phyloP scores from a whole-genome alignment of 2,888 invertebrate genomes.

The Mesoligia furuncula region DNA sequence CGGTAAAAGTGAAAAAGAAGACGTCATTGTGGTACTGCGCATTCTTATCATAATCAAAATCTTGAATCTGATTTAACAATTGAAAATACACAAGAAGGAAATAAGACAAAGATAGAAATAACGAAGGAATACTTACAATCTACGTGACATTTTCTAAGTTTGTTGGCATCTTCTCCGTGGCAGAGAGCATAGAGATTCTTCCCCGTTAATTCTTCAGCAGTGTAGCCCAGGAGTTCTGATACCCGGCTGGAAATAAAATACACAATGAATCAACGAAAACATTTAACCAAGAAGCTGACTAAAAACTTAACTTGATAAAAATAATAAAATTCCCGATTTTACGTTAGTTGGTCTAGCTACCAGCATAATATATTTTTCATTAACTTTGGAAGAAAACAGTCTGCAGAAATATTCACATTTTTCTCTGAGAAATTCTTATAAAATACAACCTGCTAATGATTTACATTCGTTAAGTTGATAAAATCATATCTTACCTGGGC shows the following conservation, averaged over 20 bases:
- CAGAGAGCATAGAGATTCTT: slow-evolving; percentile 98
- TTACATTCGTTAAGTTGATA: not conserved
- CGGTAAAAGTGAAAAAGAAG: slow-evolving; percentile 13
- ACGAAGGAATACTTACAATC: slow-evolving; percentile 94
- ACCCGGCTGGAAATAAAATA: slow-evolving; percentile 91
- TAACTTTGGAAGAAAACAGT: not conserved
- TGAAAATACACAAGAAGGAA: slow-evolving; percentile 29
- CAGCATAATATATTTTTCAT: not conserved
- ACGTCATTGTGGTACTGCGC: slow-evolving; percentile 5
- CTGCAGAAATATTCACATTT: not conserved
- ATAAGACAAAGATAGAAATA: slow-evolving; percentile 18
- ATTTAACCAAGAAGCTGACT: not conserved
- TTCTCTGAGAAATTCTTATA: too few relatives aligned
- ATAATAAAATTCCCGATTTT: not conserved
- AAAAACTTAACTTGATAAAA: not conserved
- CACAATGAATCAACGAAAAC: slow-evolving; percentile 43
- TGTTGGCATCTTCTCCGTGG: slow-evolving; percentile 98
- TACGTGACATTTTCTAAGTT: slow-evolving; percentile 97
- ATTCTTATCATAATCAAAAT: slow-evolving; percentile 28
- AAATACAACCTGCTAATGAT: not conserved
- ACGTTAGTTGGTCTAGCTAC: not conserved
- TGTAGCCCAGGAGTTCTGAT: slow-evolving; percentile 97
- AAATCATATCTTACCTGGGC: slow-evolving; percentile 92
- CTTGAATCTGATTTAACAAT: slow-evolving; percentile 28
- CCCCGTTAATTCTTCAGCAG: slow-evolving; percentile 97